Evolutionary conservation across 2,113 vertebrate genomes (phyloP), one percentile per base, ranked within the genome.

Genomic region (Garra rufa): DNA sequence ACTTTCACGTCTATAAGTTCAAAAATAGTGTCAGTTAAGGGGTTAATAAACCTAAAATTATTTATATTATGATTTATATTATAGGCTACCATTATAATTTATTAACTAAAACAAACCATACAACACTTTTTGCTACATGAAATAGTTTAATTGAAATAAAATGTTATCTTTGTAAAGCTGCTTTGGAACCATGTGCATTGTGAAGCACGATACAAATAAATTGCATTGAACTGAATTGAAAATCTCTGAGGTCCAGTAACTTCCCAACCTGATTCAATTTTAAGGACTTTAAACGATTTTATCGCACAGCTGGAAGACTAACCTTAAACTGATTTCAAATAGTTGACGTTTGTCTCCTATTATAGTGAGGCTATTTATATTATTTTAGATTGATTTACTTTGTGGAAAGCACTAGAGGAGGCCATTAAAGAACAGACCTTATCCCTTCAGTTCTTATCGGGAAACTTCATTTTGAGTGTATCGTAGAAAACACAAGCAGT

Each of bases 311-410:
- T 46, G 41, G 41, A 71, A 57, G 21, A 59, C 75, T 57, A 24
- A 59, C 21, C 30, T n/a, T 77, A 15, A 77, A 41, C 75, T 41
- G 30, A 77, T 77, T 57, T 46, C 38, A 63, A 65, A 79, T 21
- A 14, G 0, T 28, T 44, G 15, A 65, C 65, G 59, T 24, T 63
- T 79, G 57, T n/a, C n/a, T n/a, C n/a, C 14, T 38, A 9, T 43
- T 59, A 59, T 6, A 0, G 52, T 6, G 13, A 38, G 14, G 21
- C 34, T 61, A 44, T 43, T 78, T 57, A 9, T 43, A 61, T 43
- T 43, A 78, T 81, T 67, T 81, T 9, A 13, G 43, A 78, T 67
- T 50, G 61, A 34, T 81, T 67, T 81, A 48, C 43, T 24, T 5
- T 48, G 26, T 65, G 26, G 43, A 67, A 67, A 79, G 13, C 41